These are phyloP conservation scores for Nanorana parkeri DNA, from an alignment of 2,113 vertebrate species.

Conservation along the genomic window DNA sequence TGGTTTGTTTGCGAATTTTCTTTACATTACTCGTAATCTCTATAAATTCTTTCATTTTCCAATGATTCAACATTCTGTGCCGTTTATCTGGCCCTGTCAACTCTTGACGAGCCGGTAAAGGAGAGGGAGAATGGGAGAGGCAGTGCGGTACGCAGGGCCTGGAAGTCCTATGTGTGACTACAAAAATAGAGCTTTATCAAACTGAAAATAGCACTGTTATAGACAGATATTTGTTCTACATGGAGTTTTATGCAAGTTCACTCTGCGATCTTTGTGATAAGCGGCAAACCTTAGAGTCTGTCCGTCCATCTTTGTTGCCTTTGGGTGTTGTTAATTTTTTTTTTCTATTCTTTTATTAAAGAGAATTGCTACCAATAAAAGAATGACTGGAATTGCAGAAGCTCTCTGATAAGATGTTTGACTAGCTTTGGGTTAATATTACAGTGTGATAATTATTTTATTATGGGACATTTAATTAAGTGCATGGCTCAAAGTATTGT, in stretches of 20 bases:
- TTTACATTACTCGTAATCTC: constrained; percentile 38
- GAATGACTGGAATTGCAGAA: no score
- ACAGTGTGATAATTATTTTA: no score
- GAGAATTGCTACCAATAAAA: no score
- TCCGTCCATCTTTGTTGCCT: not conserved
- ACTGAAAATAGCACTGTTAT: not conserved
- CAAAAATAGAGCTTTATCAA: constrained; percentile 41
- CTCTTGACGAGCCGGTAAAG: constrained; percentile 31
- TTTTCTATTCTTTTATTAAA: not conserved
- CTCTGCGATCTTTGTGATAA: not conserved
- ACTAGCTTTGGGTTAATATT: no score
- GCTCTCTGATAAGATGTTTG: no score
- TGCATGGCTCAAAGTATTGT: no score
- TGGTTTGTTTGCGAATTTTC: constrained; percentile 23
- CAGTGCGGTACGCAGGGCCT: not conserved
- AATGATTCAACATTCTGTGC: not conserved
- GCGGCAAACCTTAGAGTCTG: not conserved
- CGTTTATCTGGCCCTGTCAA: constrained; percentile 43
- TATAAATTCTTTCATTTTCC: constrained; percentile 38
- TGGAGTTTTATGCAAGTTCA: constrained; percentile 2
- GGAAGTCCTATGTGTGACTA: constrained; percentile 12
- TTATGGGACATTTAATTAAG: no score
- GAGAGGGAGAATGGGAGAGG: constrained; percentile 12
- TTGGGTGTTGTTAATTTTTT: not conserved
- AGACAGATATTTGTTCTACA: constrained; percentile 1